Evolutionary conservation across 2,113 vertebrate genomes (phyloP).

Genomic region (Laticauda colubrina): DNA sequence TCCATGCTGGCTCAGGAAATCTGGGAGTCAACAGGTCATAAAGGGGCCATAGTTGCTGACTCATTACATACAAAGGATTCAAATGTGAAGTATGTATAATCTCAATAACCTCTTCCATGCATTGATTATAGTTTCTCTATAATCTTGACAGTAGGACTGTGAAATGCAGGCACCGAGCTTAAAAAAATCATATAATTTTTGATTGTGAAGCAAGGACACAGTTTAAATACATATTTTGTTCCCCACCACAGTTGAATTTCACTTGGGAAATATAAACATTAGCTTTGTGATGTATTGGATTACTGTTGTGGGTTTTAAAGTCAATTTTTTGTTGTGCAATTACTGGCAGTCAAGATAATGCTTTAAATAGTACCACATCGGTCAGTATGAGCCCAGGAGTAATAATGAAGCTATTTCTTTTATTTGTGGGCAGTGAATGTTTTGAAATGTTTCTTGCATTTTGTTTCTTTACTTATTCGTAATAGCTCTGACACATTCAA

Average conservation of each 20-base stretch:
- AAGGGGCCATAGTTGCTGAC: background rate
- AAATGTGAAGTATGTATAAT: background rate
- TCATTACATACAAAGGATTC: background rate
- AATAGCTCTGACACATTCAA: background rate
- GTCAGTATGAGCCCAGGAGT: background rate
- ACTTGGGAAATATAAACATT: accelerated
- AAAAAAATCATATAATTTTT: background rate
- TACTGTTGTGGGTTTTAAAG: background rate
- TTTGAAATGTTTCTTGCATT: background rate
- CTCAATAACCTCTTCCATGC: background rate
- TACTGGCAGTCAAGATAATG: constrained; percentile 1
- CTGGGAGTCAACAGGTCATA: background rate
- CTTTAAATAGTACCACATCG: background rate
- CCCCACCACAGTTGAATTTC: background rate
- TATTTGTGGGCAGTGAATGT: background rate
- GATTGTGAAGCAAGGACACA: background rate
- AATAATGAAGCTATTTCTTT: background rate
- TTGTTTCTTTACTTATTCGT: background rate
- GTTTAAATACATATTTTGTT: background rate
- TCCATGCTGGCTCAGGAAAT: background rate
- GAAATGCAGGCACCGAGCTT: background rate
- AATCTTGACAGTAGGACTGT: background rate
- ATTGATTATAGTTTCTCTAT: background rate
- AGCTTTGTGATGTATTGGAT: background rate
- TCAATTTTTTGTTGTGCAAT: constrained; percentile 9